These are phyloP conservation scores for Euglossa dilemma DNA, from an alignment of 1,140 invertebrate species.

Conservation along the genomic window DNA sequence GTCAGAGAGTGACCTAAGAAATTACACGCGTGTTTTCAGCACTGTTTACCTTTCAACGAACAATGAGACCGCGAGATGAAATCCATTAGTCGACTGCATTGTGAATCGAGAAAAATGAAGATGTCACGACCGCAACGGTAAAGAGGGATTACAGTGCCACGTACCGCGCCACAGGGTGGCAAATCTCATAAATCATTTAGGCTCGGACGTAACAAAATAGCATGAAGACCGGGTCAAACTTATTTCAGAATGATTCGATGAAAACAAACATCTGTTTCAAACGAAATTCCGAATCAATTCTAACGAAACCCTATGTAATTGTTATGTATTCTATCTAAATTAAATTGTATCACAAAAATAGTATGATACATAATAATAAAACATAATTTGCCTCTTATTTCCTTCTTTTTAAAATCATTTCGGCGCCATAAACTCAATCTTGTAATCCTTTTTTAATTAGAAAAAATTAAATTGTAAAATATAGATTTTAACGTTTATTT, in stretches of 20 bases:
- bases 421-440: too few relatives aligned
- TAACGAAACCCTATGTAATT: too few relatives aligned
- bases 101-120: conserved; percentile 26
- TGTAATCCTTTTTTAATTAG: too few relatives aligned
- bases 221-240: background rate
- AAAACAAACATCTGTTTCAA: background rate
- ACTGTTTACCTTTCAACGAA: background rate
- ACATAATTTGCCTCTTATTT: too few relatives aligned
- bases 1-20: background rate
- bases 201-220: background rate
- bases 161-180: background rate
- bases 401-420: too few relatives aligned
- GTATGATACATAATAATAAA: too few relatives aligned
- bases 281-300: too few relatives aligned
- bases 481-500: too few relatives aligned
- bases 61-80: background rate
- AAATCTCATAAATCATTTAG: conserved; percentile 18
- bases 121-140: background rate
- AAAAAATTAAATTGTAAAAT: too few relatives aligned
- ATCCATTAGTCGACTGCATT: conserved; percentile 12
- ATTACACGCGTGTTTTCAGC: background rate
- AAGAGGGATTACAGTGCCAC: background rate
- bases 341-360: too few relatives aligned
- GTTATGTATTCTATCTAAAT: too few relatives aligned
- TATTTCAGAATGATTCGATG: background rate